A percentile compares a stretch with the other conserved stretches of the same genome.
These are phyloP conservation scores for Toxostoma redivivum DNA, from an alignment of 2,113 vertebrate genomes.

Conservation along the genomic window DNA sequence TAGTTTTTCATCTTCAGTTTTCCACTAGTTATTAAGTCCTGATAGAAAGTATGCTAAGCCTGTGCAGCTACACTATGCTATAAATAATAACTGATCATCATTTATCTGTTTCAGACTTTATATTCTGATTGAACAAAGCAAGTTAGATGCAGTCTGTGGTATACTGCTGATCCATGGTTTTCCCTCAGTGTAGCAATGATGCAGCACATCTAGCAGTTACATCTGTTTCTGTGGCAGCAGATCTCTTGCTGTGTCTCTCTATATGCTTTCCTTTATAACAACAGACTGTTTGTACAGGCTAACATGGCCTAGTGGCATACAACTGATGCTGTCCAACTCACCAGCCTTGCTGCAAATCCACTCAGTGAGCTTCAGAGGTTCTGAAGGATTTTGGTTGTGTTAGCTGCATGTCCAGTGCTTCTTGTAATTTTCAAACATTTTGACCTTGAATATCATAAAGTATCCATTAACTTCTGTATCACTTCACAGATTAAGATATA, in stretches of 20 bases:
- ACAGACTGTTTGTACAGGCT: background rate
- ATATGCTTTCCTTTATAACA: background rate
- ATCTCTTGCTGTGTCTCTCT: background rate
- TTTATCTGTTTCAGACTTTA: background rate
- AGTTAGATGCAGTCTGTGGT: background rate
- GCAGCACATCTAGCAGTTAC: background rate
- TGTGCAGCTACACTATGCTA: background rate
- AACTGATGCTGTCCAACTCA: background rate
- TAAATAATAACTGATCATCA: background rate
- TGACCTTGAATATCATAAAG: background rate
- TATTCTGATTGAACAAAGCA: background rate
- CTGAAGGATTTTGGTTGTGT: background rate
- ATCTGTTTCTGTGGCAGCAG: constrained; percentile 60
- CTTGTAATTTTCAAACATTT: background rate
- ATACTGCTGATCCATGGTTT: background rate
- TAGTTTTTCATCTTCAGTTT: background rate
- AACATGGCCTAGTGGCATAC: background rate
- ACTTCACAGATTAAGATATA: background rate
- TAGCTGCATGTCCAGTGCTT: background rate
- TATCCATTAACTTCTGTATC: background rate
- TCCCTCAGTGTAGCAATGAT: background rate
- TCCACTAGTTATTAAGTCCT: background rate
- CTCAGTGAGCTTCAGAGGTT: background rate
- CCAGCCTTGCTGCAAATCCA: background rate
- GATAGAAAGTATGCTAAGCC: background rate